These are phyloP conservation scores for Chunga burmeisteri DNA, from an alignment of 2,113 vertebrate species.

Conservation along the genomic window DNA sequence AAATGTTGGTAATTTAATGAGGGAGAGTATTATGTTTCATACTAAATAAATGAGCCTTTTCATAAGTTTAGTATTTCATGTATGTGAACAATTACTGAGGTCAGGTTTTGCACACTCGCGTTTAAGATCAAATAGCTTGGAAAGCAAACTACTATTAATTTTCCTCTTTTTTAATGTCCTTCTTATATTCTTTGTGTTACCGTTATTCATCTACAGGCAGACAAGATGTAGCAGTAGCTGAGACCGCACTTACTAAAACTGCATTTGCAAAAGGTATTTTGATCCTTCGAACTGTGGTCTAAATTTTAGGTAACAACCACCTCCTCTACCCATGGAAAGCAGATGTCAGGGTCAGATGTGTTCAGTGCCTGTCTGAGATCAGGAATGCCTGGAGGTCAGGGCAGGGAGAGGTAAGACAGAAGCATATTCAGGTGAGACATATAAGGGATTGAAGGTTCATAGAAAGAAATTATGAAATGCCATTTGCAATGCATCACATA, in stretches of 20 bases:
- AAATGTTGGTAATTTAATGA: conserved; percentile 26
- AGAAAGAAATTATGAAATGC: neutral
- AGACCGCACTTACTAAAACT: neutral
- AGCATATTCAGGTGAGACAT: neutral
- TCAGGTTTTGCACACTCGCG: neutral
- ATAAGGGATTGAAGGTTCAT: neutral
- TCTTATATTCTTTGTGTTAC: neutral
- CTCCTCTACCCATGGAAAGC: neutral
- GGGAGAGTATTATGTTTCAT: neutral
- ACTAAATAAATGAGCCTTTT: conserved; percentile 35
- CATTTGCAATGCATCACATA: neutral
- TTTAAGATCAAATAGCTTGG: neutral
- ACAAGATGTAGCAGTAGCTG: neutral
- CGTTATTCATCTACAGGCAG: neutral
- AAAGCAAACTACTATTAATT: neutral
- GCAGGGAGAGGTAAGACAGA: neutral
- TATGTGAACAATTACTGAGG: neutral
- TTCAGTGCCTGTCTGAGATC: neutral
- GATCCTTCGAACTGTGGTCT: neutral
- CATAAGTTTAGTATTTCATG: neutral
- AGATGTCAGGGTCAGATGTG: neutral
- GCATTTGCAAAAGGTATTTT: neutral
- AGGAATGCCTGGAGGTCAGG: neutral
- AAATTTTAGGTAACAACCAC: neutral
- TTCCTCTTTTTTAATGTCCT: neutral